Conservation (phyloP, 2,888 invertebrate species). For the Euzetes globulus region DNA sequence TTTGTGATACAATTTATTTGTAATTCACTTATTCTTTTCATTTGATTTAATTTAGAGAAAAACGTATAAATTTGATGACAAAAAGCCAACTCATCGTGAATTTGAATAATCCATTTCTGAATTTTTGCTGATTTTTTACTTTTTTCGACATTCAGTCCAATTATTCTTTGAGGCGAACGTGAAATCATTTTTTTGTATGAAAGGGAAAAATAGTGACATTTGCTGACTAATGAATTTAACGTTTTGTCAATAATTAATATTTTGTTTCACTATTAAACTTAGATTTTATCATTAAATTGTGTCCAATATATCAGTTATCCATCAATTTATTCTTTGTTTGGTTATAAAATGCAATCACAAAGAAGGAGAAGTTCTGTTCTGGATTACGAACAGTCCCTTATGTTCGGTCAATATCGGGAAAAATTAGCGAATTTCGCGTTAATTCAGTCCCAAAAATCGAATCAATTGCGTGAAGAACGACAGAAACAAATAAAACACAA, state of each 20-base stretch:
- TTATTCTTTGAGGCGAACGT: constrained; percentile 3
- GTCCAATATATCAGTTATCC: no score
- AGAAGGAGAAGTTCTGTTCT: constrained; percentile 17
- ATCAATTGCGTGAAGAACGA: constrained; percentile 53
- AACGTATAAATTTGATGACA: background rate
- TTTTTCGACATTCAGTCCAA: background rate
- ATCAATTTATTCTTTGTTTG: no score
- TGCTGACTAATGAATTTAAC: background rate
- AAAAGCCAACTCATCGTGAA: background rate
- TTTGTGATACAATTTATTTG: constrained; percentile 3
- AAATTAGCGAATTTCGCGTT: constrained; percentile 89
- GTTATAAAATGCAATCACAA: background rate
- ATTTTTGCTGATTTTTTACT: constrained; percentile 7
- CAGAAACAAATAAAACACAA: constrained; percentile 53
- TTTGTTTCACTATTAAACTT: no score
- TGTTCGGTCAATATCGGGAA: constrained; percentile 89
- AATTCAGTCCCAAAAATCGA: constrained; percentile 76
- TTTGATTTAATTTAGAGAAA: background rate
- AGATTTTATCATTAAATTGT: no score
- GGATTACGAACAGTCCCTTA: constrained; percentile 45
- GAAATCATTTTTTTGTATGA: background rate
- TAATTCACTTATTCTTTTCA: background rate
- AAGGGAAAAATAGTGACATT: background rate
- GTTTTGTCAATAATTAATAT: background rate
- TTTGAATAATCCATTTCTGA: background rate